These are phyloP conservation scores for Dione vanillae DNA, from an alignment of 2,888 invertebrate species.

Conservation along the genomic window DNA sequence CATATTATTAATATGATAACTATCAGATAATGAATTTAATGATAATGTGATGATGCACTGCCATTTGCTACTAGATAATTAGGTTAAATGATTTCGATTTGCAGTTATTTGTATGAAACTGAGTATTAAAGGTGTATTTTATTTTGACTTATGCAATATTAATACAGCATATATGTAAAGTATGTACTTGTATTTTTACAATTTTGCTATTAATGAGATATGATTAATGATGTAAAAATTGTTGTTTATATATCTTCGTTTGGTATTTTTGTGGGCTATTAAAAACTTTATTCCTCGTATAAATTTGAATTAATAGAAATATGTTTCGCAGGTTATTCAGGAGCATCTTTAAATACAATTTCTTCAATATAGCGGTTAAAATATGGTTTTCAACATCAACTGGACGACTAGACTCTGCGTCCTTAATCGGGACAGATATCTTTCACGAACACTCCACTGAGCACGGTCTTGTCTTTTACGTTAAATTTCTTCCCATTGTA, in stretches of 20 bases:
- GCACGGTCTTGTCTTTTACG: too few species aligned
- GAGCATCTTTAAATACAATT: background rate
- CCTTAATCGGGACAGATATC: too few species aligned
- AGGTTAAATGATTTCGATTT: conserved; percentile 5
- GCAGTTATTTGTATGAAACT: background rate
- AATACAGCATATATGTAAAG: background rate
- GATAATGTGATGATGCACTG: background rate
- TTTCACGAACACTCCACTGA: too few species aligned
- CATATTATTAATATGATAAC: conserved; percentile 14
- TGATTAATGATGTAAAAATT: background rate
- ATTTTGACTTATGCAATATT: background rate
- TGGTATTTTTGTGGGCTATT: too few species aligned
- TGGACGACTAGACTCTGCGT: background rate
- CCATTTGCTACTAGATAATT: conserved; percentile 2
- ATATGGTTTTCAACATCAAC: background rate
- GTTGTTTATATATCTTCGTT: too few species aligned
- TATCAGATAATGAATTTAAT: conserved; percentile 12
- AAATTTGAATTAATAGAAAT: background rate
- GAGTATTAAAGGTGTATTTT: background rate
- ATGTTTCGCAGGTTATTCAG: background rate
- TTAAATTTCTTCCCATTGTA: too few species aligned
- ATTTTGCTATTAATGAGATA: background rate
- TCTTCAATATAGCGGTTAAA: background rate
- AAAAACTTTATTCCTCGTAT: too few species aligned
- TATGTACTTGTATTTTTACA: background rate